Evolutionary conservation across 2,113 vertebrate species (phyloP).

Genomic region (Pelvicachromis taeniatus): DNA sequence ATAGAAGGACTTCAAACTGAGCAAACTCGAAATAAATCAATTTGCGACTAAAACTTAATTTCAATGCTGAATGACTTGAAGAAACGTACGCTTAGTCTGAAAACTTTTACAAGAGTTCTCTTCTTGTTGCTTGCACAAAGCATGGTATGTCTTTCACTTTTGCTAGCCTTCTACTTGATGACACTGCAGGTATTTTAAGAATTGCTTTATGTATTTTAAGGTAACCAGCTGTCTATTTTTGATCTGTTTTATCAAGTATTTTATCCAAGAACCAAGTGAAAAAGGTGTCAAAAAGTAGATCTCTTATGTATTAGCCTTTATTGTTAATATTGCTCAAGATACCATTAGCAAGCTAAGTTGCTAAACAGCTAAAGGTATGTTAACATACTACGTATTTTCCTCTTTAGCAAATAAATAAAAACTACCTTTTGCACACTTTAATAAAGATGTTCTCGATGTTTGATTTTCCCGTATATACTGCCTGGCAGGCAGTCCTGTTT

Average conservation of each 20-base stretch:
- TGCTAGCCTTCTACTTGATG: background rate
- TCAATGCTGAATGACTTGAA: background rate
- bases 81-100: background rate
- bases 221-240: background rate
- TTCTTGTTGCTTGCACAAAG: background rate
- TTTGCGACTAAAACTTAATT: background rate
- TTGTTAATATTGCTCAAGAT: background rate
- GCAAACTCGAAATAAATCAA: background rate
- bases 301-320: background rate
- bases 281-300: background rate
- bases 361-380: background rate
- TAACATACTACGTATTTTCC: background rate
- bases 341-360: background rate
- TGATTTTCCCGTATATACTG: background rate
- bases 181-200: background rate
- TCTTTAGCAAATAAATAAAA: background rate
- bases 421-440: background rate
- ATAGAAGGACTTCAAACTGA: background rate
- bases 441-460: too few species aligned
- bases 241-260: background rate
- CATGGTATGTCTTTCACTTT: background rate
- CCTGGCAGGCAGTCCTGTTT: too few species aligned
- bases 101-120: background rate
- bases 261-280: background rate
- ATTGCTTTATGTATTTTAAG: background rate